Evolutionary conservation across 2,888 invertebrate species (phyloP).

Genomic region (Neoscelio sp.): DNA sequence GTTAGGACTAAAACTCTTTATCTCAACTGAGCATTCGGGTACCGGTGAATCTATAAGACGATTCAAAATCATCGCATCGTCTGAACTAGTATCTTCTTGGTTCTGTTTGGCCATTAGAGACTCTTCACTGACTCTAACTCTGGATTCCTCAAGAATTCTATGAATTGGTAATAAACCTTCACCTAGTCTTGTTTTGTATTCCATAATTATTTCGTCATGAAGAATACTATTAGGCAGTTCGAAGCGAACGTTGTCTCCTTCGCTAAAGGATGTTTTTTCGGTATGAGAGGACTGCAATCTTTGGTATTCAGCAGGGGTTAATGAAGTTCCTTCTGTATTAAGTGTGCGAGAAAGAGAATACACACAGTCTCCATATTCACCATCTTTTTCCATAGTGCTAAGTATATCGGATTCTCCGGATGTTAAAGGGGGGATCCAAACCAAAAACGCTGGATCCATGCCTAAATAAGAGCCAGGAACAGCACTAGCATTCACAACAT

Average conservation of each 20-base stretch:
- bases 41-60: conserved; percentile 6
- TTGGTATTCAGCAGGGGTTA: conserved; percentile 77
- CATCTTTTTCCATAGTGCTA: conserved; percentile 68
- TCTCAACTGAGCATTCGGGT: background rate
- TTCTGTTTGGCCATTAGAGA: conserved; percentile 73
- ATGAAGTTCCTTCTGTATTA: conserved; percentile 29
- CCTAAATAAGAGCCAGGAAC: conserved; percentile 94
- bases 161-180: conserved; percentile 78
- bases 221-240: conserved; percentile 68
- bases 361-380: conserved; percentile 44
- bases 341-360: background rate
- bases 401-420: conserved; percentile 85
- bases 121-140: conserved; percentile 78
- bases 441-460: conserved; percentile 94
- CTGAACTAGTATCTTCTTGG: conserved; percentile 64
- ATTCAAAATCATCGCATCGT: conserved; percentile 10
- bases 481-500: conserved; percentile 91
- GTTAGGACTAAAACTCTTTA: conserved; percentile 14
- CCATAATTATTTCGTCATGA: conserved; percentile 77
- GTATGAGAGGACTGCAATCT: conserved; percentile 65
- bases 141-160: conserved; percentile 77
- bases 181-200: conserved; percentile 75
- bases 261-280: conserved; percentile 37
- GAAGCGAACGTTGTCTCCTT: conserved; percentile 34
- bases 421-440: conserved; percentile 94